Evolutionary conservation across 2,888 invertebrate genomes (phyloP).

Genomic region (Parnassius apollo): DNA sequence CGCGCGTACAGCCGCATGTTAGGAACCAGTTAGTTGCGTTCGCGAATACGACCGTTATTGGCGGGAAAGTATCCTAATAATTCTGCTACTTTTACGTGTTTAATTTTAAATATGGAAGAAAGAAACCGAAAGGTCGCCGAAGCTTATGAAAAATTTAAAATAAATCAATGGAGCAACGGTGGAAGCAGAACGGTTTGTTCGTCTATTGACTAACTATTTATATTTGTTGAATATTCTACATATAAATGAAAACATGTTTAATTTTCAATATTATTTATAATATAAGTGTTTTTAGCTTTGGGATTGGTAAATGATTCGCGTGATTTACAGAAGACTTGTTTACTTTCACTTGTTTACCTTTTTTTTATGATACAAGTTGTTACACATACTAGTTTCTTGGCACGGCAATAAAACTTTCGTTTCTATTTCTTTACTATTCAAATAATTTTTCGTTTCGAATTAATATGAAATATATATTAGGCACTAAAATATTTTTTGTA

Average conservation of each 20-base stretch:
- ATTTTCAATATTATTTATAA: neutral
- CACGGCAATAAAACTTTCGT: too few species aligned
- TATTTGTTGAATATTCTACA: neutral
- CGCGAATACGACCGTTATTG: slow-evolving; percentile 47
- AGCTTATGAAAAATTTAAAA: slow-evolving; percentile 71
- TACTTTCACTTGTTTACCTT: slow-evolving; percentile 29
- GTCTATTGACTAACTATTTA: slow-evolving; percentile 22
- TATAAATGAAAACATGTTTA: neutral
- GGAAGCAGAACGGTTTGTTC: slow-evolving; percentile 56
- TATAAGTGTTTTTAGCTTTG: neutral
- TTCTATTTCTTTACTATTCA: too few species aligned
- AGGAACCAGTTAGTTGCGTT: slow-evolving; percentile 43
- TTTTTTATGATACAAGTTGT: slow-evolving; percentile 13
- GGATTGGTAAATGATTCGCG: slow-evolving; percentile 3
- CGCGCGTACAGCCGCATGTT: slow-evolving; percentile 56
- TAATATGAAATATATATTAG: too few species aligned
- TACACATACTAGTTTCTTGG: neutral
- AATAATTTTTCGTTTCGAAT: too few species aligned
- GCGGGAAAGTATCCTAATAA: slow-evolving; percentile 55
- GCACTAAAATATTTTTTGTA: too few species aligned
- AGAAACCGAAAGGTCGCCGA: slow-evolving; percentile 72
- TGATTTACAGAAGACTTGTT: slow-evolving; percentile 17
- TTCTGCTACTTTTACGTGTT: slow-evolving; percentile 30
- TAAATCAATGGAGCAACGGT: slow-evolving; percentile 65
- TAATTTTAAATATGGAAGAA: slow-evolving; percentile 66